phyloP scores from a whole-genome alignment of 2,888 invertebrate genomes.

The Synanthedon vespiformis region DNA sequence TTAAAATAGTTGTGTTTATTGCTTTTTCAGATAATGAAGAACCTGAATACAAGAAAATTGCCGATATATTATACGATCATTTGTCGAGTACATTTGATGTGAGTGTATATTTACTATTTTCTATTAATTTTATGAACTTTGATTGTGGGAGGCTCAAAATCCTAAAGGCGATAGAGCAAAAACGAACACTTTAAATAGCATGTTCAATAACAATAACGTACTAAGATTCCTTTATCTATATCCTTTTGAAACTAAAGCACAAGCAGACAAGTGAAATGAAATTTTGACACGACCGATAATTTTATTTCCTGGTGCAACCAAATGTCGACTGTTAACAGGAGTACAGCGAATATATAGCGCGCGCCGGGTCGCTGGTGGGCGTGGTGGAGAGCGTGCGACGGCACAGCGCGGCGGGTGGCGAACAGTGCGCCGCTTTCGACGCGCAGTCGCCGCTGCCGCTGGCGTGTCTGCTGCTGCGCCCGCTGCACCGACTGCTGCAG shows the following conservation, averaged over 20 bases:
- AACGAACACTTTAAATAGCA: background rate
- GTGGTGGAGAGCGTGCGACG: constrained; percentile 83
- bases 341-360: constrained; percentile 76
- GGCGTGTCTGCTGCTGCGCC: constrained; percentile 87
- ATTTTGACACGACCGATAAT: too few relatives aligned
- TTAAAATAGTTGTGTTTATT: background rate
- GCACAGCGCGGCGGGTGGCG: constrained; percentile 77
- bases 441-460: constrained; percentile 81
- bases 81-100: constrained; percentile 47
- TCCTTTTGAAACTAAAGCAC: too few relatives aligned
- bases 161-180: too few relatives aligned
- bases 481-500: constrained; percentile 88
- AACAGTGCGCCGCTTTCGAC: constrained; percentile 45
- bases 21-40: constrained; percentile 22
- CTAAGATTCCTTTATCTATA: too few relatives aligned
- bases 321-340: constrained; percentile 23
- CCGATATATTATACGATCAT: constrained; percentile 46
- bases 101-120: background rate
- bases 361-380: constrained; percentile 81
- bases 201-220: background rate
- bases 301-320: too few relatives aligned
- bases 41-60: constrained; percentile 56
- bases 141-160: too few relatives aligned
- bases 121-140: too few relatives aligned
- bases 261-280: too few relatives aligned